Evolutionary conservation across 2,113 vertebrate species (phyloP), one percentile per base, ranked within the genome.

Genomic region (Xyliphius kryptos): DNA sequence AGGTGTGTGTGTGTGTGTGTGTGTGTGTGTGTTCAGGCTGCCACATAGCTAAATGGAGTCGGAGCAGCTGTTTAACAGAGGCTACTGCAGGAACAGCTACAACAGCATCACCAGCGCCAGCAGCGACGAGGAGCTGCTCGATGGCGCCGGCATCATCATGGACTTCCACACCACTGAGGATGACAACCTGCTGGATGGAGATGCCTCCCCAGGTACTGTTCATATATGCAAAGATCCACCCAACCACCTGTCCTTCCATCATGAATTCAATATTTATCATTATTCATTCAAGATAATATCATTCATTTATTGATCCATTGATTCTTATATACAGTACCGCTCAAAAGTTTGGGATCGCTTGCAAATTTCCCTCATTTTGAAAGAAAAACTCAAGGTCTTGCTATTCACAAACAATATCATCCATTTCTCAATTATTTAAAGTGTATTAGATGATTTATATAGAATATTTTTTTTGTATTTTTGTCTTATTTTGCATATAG

Each of bases 81-180:
- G 91, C 78, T 93, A 91, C 85, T 92, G 87, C 85, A 88, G 93
- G 82, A 97, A 94, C 88, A 97, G 96, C 81, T 98, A 98, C 86
- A 97, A 97, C 85, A 98, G 96, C 80, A 98, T 97, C 77, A 91
- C 93, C 56, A 98, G 96, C 64, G 96, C 92, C 65, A 98, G 96
- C 83, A 98, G 96, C 0, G 95, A 98, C 87, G 96, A 98, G 79
- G 96, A 98, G 72, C 91, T 98, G 76, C 86, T 97, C 80, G 95
- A 97, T 89, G 94, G 93, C 77, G 90, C 92, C 70, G 94, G 95
- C 49, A 88, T 91, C 63, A 88, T 94, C 80, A 98, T 97, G 96
- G 96, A 98, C 86, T 98, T 98, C 79, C 93, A 97, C 78, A 97
- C 94, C 63, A 92, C 95, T n/a, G 96, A 98, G 79, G 96, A 98